Conservation (phyloP, 2,797 vertebrate genomes). For the Sphaeramia orbicularis region DNA sequence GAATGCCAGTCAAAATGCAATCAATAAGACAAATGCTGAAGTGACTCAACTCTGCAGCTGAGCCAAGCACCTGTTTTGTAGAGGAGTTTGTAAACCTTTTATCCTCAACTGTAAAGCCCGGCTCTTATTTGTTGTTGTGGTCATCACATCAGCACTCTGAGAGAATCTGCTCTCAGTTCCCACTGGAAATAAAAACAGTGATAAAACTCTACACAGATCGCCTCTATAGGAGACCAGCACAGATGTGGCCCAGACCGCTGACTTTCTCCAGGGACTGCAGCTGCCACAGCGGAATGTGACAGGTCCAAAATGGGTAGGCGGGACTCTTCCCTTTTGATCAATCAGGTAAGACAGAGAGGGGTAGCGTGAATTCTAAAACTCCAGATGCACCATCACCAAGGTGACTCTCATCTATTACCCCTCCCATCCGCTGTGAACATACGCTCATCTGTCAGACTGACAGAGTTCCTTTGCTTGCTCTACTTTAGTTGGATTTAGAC, state of each 20-base stretch:
- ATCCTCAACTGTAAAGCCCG: slow-evolving; percentile 58
- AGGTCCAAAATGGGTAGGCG: slow-evolving; percentile 64
- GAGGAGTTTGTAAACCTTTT: slow-evolving; percentile 66
- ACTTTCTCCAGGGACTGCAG: slow-evolving; percentile 59
- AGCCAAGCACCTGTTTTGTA: slow-evolving; percentile 46
- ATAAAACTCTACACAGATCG: slow-evolving; percentile 62
- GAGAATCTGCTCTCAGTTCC: slow-evolving; percentile 54
- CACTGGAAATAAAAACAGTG: slow-evolving; percentile 67
- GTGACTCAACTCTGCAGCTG: slow-evolving; percentile 59
- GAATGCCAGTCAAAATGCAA: slow-evolving; percentile 61
- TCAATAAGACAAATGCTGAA: slow-evolving; percentile 69
- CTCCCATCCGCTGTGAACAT: slow-evolving; percentile 45
- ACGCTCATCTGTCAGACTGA: slow-evolving; percentile 65
- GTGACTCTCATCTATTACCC: slow-evolving; percentile 73
- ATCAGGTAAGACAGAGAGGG: slow-evolving; percentile 69
- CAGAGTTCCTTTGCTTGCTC: slow-evolving; percentile 40
- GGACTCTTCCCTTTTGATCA: slow-evolving; percentile 77
- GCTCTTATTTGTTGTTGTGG: slow-evolving; percentile 58
- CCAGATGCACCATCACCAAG: slow-evolving; percentile 76
- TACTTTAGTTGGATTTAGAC: slow-evolving; percentile 44
- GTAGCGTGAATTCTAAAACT: slow-evolving; percentile 72
- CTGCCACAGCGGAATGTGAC: slow-evolving; percentile 68
- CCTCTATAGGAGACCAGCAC: slow-evolving; percentile 55
- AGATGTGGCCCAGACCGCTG: slow-evolving; percentile 52
- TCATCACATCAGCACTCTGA: slow-evolving; percentile 54